Base-by-base conservation (phyloP, 2,113 vertebrate genomes). In the Columba janthina region DNA sequence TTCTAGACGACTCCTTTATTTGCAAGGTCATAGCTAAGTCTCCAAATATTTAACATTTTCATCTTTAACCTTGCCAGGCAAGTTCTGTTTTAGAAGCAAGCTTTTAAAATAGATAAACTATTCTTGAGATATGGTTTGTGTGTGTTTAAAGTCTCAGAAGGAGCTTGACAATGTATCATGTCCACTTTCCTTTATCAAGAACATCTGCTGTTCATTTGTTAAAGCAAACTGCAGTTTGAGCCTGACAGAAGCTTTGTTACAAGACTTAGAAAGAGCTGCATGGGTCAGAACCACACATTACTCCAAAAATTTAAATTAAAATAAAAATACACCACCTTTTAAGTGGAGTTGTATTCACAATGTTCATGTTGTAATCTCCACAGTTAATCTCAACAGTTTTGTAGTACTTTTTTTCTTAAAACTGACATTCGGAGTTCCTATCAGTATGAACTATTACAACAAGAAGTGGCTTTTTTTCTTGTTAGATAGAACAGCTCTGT, bases 81-180 rank as follows among this genome's bases (percentile, higher is more conserved):
- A 91, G 20, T 90, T 93, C 67, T 65, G n/a, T 36, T 90, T 60
- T 77, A 90, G 85, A 77, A 86, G 57, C 16, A 88, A 71, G 26
- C 15, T 86, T 92, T 92, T 51, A 40, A 88, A 90, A 84, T 40
- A 61, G 57, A 69, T 90, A 83, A 94, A 77, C 60, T 84, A 42
- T 94, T 78, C 46, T 89, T 94, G 82, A 96, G 67, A 60, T 93
- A 70, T 11, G 28, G 56, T 66, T 76, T 91, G 24, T 84, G 75
- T 67, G 72, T 90, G 42, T 96, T 95, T 93, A 77, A 91, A 93
- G 51, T 88, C 91, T 91, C 85, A 96, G 56, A 93, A 96, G 75
- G 78, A 88, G 29, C 29, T 93, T 93, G 88, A 91, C 77, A 88
- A 75, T 89, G 89, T 93, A 95, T 96, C 81, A 71, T 92, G 75